These are phyloP conservation scores for Okamejei kenojei DNA, from an alignment of 2,797 vertebrate genomes.

Conservation along the genomic window DNA sequence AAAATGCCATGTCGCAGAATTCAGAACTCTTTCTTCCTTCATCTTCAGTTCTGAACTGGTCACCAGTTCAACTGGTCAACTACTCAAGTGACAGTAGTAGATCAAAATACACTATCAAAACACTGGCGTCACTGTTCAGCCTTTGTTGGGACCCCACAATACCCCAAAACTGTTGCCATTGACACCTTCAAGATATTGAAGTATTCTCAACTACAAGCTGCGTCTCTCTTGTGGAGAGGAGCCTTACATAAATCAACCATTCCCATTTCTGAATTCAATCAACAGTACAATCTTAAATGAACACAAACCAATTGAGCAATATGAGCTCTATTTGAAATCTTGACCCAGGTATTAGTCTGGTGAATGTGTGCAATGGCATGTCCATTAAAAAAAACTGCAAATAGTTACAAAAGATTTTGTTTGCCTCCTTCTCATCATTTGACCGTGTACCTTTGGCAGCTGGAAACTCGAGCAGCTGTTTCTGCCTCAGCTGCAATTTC, in stretches of 20 bases:
- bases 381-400: background rate
- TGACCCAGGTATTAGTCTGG: background rate
- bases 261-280: background rate
- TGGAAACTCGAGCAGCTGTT: too few species aligned
- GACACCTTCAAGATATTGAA: background rate
- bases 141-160: background rate
- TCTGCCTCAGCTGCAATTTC: too few species aligned
- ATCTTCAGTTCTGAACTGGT: background rate
- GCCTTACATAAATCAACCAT: background rate
- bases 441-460: too few species aligned
- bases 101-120: background rate
- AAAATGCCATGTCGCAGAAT: background rate
- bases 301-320: background rate
- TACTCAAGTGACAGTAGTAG: background rate
- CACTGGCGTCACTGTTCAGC: background rate
- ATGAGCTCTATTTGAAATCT: background rate
- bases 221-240: background rate
- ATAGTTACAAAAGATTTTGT: too few species aligned
- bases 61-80: background rate
- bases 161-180: background rate
- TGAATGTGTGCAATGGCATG: background rate
- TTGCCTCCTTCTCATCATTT: too few species aligned
- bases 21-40: background rate
- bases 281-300: background rate
- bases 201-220: background rate